Conservation (phyloP, 1,140 invertebrate species). For the Eulimnadia texana region DNA sequence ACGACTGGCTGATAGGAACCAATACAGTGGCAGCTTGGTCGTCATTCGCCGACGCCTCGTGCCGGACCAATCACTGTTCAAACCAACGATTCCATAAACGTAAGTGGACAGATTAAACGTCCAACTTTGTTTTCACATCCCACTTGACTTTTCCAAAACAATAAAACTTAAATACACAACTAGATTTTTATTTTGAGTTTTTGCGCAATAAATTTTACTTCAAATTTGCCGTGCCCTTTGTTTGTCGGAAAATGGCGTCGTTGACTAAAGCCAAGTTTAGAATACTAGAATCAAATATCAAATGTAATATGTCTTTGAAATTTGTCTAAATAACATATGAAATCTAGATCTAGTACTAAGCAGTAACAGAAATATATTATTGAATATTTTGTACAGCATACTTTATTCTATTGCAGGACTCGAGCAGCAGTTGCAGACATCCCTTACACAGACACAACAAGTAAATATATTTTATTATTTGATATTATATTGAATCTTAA, state of each 20-base stretch:
- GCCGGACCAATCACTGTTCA: neutral
- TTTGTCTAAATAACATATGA: no score
- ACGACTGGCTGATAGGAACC: neutral
- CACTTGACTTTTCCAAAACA: neutral
- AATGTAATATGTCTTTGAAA: no score
- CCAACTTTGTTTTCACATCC: neutral
- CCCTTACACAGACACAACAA: no score
- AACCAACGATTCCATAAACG: neutral
- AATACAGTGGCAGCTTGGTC: neutral
- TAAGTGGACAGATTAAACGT: neutral
- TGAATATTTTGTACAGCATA: no score
- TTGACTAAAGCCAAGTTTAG: neutral
- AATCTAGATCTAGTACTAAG: no score
- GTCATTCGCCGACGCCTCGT: neutral
- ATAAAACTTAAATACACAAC: neutral
- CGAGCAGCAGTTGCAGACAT: no score
- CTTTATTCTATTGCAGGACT: no score
- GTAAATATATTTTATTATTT: no score
- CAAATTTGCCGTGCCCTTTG: neutral
- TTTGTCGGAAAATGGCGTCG: neutral
- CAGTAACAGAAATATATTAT: no score
- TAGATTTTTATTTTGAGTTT: neutral
- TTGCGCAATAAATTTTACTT: neutral
- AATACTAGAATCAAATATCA: no score
- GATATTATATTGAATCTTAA: neutral